Conservation (phyloP, 2,113 vertebrate genomes). For the Labrus mixtus region DNA sequence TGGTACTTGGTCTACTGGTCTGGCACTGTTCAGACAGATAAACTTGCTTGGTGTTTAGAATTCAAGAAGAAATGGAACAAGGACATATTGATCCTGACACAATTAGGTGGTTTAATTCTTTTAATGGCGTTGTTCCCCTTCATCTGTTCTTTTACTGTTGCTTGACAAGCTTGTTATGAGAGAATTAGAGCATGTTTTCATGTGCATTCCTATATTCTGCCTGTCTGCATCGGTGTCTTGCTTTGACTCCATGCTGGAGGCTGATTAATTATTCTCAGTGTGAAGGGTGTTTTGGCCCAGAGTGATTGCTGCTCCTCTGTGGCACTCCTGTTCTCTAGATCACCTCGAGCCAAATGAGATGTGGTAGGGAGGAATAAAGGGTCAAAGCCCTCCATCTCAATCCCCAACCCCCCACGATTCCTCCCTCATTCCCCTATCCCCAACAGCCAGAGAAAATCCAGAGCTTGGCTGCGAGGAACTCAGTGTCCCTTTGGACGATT, state of each 20-base stretch:
- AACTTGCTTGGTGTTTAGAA: neutral
- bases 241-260: constrained; percentile 49
- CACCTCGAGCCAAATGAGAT: constrained; percentile 67
- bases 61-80: neutral
- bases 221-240: constrained; percentile 11
- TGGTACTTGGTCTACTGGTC: no score
- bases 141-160: neutral
- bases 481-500: constrained; percentile 57
- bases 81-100: neutral
- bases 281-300: constrained; percentile 68
- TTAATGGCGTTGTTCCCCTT: neutral
- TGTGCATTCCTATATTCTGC: neutral
- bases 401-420: neutral
- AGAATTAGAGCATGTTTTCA: constrained; percentile 3
- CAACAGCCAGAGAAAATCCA: constrained; percentile 39
- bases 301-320: constrained; percentile 69
- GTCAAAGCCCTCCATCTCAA: constrained; percentile 62
- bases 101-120: neutral
- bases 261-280: constrained; percentile 79
- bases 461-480: constrained; percentile 21
- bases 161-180: neutral
- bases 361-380: constrained; percentile 58
- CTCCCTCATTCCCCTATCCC: constrained; percentile 17
- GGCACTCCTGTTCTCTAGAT: constrained; percentile 58
- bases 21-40: neutral